Evolutionary conservation across 2,888 invertebrate genomes (phyloP).

Genomic region (Cheilosia scutellata): DNA sequence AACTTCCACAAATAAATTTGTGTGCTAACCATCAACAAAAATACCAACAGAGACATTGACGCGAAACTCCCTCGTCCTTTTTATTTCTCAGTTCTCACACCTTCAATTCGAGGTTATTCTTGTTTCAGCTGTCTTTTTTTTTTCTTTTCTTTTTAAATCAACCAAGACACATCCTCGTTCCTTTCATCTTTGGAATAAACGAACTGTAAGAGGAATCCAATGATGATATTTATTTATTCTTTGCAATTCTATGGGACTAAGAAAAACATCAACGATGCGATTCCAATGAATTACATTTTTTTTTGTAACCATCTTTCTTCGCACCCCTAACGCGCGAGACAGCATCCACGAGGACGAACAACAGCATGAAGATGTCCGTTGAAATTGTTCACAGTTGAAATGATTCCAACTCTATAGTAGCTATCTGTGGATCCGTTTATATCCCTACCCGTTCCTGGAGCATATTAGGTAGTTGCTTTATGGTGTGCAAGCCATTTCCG

Average conservation of each 20-base stretch:
- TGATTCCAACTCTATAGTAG: constrained; percentile 18
- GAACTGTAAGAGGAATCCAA: constrained; percentile 65
- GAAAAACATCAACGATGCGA: constrained; percentile 65
- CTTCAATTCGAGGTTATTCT: background rate
- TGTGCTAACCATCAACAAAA: constrained; percentile 1
- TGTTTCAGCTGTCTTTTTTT: background rate
- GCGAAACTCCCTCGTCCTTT: background rate
- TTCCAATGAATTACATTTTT: constrained; percentile 65
- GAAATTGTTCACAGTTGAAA: constrained; percentile 63
- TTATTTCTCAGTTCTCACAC: constrained; percentile 31
- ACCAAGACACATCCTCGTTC: constrained; percentile 19
- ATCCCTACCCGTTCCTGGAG: background rate
- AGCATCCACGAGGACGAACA: background rate
- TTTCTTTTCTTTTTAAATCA: constrained; percentile 31
- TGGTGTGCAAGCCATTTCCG: constrained; percentile 73
- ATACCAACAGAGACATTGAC: background rate
- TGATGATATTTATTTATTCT: constrained; percentile 44
- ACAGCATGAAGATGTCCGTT: constrained; percentile 65
- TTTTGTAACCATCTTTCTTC: background rate
- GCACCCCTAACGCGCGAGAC: background rate
- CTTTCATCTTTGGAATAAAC: constrained; percentile 41
- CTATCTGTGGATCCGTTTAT: constrained; percentile 7
- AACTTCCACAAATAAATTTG: constrained; percentile 11
- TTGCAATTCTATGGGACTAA: constrained; percentile 10
- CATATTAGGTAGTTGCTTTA: constrained; percentile 64